Percentiles rank a stretch among this genome's conserved stretches.
These are phyloP conservation scores for Deroptyus accipitrinus DNA, from an alignment of 2,113 vertebrate species.

Conservation along the genomic window DNA sequence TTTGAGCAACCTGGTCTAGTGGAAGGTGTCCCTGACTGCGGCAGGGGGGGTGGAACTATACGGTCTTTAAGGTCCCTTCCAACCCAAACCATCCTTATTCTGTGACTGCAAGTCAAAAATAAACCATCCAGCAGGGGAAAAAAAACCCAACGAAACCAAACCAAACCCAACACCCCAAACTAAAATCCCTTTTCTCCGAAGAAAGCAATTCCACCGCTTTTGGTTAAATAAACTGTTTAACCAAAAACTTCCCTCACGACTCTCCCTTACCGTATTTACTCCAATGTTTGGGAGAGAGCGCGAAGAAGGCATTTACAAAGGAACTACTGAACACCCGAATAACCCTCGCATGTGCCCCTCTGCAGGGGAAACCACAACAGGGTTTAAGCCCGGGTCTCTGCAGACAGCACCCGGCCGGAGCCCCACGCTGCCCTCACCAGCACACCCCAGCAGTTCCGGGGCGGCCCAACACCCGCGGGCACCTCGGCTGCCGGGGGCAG, in stretches of 20 bases:
- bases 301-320: rapidly evolving
- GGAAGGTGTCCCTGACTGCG: background rate
- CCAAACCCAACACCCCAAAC: background rate
- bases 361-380: rapidly evolving
- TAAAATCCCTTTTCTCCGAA: rapidly evolving
- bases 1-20: background rate
- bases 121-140: background rate
- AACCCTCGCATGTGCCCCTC: too few species aligned
- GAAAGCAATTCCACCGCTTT: background rate
- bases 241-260: background rate
- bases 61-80: background rate
- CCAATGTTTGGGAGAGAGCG: rapidly evolving
- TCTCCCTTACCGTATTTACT: background rate
- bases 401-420: background rate
- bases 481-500: too few species aligned
- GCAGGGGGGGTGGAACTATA: background rate
- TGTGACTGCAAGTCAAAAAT: background rate
- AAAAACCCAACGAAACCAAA: background rate
- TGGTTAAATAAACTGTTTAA: background rate
- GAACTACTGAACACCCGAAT: background rate
- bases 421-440: background rate
- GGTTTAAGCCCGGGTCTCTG: rapidly evolving
- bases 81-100: background rate
- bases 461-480: too few species aligned
- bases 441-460: background rate